These are phyloP conservation scores for Anthoscopus minutus DNA, from an alignment of 2,113 vertebrate genomes.

Conservation along the genomic window DNA sequence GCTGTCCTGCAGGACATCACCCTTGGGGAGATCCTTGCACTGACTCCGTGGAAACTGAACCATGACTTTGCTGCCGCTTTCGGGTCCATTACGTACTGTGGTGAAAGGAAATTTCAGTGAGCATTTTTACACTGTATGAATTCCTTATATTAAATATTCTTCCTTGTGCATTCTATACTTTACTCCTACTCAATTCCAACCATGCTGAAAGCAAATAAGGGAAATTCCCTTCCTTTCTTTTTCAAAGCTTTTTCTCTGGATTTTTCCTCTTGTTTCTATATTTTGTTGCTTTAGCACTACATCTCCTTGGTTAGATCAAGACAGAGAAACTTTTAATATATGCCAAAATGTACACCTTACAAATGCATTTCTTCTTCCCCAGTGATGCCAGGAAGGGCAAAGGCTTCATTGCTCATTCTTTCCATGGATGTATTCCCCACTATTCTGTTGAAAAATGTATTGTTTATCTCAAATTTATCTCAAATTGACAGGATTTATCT, in stretches of 20 bases:
- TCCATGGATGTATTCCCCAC: background rate
- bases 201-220: background rate
- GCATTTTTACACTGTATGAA: background rate
- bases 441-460: background rate
- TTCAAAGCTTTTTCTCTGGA: background rate
- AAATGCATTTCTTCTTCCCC: background rate
- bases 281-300: background rate
- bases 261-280: background rate
- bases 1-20: conserved; percentile 86
- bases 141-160: background rate
- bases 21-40: conserved; percentile 89
- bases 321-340: background rate
- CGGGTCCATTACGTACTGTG: conserved; percentile 91
- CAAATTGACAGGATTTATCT: background rate
- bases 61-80: conserved; percentile 92
- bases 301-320: background rate
- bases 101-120: background rate
- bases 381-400: background rate
- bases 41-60: conserved; percentile 92
- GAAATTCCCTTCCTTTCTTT: background rate
- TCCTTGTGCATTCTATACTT: background rate
- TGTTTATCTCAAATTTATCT: background rate
- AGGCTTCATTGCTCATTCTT: background rate
- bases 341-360: rapidly evolving
- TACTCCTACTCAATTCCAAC: background rate